Conservation (phyloP, 2,797 vertebrate genomes). For the Limnodromus scolopaceus region DNA sequence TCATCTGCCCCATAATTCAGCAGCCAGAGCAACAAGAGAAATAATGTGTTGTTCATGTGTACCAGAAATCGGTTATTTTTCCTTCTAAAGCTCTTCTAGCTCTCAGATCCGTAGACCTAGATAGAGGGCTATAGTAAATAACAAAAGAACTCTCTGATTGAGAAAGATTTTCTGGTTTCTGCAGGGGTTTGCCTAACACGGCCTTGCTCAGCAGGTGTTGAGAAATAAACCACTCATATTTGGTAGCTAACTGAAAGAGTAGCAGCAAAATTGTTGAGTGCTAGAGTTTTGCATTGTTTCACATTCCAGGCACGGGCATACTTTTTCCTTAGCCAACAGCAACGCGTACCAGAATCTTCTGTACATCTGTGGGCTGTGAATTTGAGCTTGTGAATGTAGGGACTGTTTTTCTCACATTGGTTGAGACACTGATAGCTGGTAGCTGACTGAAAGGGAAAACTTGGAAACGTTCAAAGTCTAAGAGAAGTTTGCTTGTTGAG, state of each 20-base stretch:
- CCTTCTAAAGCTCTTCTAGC: neutral
- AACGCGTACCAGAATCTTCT: neutral
- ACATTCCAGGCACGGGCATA: neutral
- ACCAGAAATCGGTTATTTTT: neutral
- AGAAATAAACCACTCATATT: neutral
- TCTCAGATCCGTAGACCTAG: neutral
- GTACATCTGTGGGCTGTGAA: neutral
- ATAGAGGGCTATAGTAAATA: neutral
- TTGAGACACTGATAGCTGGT: neutral
- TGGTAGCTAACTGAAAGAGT: neutral
- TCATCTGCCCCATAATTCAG: neutral
- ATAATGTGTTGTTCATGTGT: neutral
- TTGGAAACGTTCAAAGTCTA: neutral
- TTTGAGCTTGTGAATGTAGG: neutral
- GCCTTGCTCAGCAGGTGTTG: neutral
- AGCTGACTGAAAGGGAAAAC: neutral
- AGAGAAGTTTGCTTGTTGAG: neutral
- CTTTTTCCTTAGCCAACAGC: neutral
- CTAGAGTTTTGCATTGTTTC: neutral
- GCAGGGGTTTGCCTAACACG: neutral
- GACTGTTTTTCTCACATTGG: neutral
- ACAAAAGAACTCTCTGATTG: neutral
- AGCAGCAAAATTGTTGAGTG: neutral
- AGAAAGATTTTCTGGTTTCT: neutral
- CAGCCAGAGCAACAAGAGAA: neutral